Base-by-base conservation (phyloP, 2,113 vertebrate species). In the Charadrius vociferus region DNA sequence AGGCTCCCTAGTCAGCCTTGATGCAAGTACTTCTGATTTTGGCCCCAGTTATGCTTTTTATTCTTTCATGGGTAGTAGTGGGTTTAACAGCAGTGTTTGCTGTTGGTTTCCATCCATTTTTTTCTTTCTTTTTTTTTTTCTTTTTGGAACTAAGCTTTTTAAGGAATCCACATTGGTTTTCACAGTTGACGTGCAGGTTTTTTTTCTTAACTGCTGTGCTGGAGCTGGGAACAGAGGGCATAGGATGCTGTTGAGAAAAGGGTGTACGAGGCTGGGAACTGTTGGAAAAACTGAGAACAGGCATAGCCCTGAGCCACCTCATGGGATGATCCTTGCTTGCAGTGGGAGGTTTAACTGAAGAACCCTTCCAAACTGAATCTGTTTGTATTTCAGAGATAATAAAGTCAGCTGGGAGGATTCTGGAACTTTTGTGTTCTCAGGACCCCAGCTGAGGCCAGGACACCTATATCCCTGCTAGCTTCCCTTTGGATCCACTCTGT, bases 101-200 rank as follows among this genome's bases (percentile, higher is more conserved):
- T 47, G 4, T 65, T 83, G 32, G 17, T 65, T 82, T 86, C 26
- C 5, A n/a, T 53, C 8, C 2, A 8, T 26, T 58, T 67, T 32
- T 61, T 18, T 34, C 23, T 6, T 52, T 30, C 5, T 6, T 7
- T 29, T n/a, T 32, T 36, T 3, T 14, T 37, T 18, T 34, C 9
- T 56, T 43, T 39, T 41, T 59, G 29, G 7, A 66, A 32, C 23
- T 11, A 24, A 52, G 9, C 3, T 61, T 66, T 91, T 67, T 30
- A 59, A 52, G 58, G 26, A 61, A 23, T 21, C 43, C 6, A 1
- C 2, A 12, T 5, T 37, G 22, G 1, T 39, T 73, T 81, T 65
- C 3, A 3, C 67, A 71, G 1, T 7, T 74, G 50, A 12, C 3
- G 2, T 9, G 11, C 0, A 0, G 29, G n/a, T 59, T 72, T 63